Evolutionary conservation across 2,797 vertebrate species (phyloP), one percentile per base, ranked within the genome.

Genomic region (Anguilla obscura): DNA sequence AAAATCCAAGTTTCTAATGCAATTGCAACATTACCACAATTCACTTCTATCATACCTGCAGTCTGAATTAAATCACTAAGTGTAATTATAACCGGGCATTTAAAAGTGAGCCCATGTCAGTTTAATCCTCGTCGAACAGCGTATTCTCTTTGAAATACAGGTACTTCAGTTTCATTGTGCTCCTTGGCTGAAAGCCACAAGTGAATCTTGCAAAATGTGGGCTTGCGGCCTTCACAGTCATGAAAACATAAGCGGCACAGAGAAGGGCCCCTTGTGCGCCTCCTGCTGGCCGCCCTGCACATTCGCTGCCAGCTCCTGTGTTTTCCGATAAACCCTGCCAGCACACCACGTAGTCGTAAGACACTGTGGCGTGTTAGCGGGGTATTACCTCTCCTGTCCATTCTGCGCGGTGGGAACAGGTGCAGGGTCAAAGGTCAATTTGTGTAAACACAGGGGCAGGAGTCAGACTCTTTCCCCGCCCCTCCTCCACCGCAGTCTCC

Each of bases 1-100:
- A 85, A 40, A 16, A 40, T 40, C 16, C 86, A 63, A 6, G 82
- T 27, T 58, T 76, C 21, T 84, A 84, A 52, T 71, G n/a, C 82
- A 71, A 45, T 50, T 85, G 52, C 16, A 84, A 82, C 27, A n/a
- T 50, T 85, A 84, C 36, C 24, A 56, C 60, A 74, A 63, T 56
- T 85, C 48, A 40, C 7, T 88, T 88, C 69, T 79, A 76, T 52
- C 36, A 12, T 79, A 27, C 52, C 30, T 21, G 87, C 58, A n/a
- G 84, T 87, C 30, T 58, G 21, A 66, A 88, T 88, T 54, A 74
- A 52, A 54, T 66, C 76, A 80, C 76, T 45, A 27, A 3, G 36
- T 40, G 76, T 48, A 21, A 24, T 45, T n/a, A 50, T 50, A n/a
- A 48, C 40, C 9, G 21, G 21, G 45, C 79, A 82, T 9, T 48